Evolutionary conservation across 2,113 vertebrate genomes (phyloP), one percentile per base, ranked within the genome.

Genomic region (Acrocephalus kingi): DNA sequence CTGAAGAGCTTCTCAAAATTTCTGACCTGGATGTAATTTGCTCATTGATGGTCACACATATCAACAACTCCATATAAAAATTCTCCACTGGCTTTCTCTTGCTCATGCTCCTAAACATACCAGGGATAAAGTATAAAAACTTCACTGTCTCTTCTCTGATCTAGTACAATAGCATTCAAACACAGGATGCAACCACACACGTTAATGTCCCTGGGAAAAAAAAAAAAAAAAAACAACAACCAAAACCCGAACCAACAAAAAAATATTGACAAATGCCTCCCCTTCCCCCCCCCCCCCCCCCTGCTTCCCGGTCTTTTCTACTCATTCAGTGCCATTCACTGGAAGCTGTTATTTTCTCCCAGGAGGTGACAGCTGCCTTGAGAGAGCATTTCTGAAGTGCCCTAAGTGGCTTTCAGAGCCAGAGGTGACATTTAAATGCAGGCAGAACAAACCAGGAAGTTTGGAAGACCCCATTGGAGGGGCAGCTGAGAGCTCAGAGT

Each of bases 391-490:
- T 15, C 72, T 93, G 63, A 75, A 90, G 56, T 64, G 80, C 28
- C 55, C 73, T 59, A 80, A 90, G 75, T 92, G 85, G 63, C 55
- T 92, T 91, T 94, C 51, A 86, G 51, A 92, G 75, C 51, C 77
- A 94, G 46, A 41, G 14, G 27, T 84, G 88, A 64, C 64, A 89
- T 91, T 91, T 72, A 89, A 61, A 92, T 41, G 17, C 22, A 84
- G 35, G 24, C 35, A 96, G 83, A 88, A 84, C 37, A 88, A 91
- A 76, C 19, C 49, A 85, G 25, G 27, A 72, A 46, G 48, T 85
- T 74, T 74, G 67, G 48, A 89, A 75, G 28, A 64, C 35, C 28
- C 18, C 37, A 52, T 5, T 58, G 45, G 41, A 11, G 4, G 37
- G 7, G 37, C 6, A 46, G 46, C 54, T 77, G 67, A 78, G 28